Evolutionary conservation across 1,140 invertebrate genomes (phyloP), one percentile per base, ranked within the genome.

Genomic region (Bombus consobrinus): DNA sequence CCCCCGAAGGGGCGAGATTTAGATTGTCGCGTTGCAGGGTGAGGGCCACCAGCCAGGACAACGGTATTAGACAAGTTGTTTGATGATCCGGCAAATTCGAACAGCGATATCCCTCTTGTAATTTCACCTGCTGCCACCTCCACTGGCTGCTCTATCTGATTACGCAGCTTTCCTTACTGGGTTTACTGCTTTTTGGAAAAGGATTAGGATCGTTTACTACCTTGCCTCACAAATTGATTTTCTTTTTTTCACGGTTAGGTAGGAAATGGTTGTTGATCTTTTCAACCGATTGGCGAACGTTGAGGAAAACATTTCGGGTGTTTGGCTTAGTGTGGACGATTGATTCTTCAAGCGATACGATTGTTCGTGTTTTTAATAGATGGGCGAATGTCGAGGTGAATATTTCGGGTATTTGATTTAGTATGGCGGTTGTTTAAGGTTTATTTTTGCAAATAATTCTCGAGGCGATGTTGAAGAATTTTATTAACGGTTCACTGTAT

Each of bases 1-100:
- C 86, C 73, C 78, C 80, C 39, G 76, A 78, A 87, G 68, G 83
- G 86, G 75, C 80, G 85, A 92, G 89, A 93, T 93, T 91, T 91
- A 87, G 86, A 90, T 93, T 92, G 88, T 93, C 90, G 91, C 87
- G 84, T 81, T 85, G 86, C 69, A 34, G 34, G 47, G n/a, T 22
- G 39, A 69, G 43, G 47, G 13, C 34, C 15, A 62, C 8, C 34
- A 47, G 47, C 57, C 28, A 39, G 37, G 28, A 47, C 28, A 59
- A 2, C 71, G 73, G 83, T 86, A 92, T 92, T 91, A 93, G 84
- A 89, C 87, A 88, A 90, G 88, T 92, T 92, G 92, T 92, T 90
- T 92, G 84, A 91, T 85, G 90, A 91, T 88, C 83, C 90, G 82
- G 76, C 76, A 91, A 85, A 89, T 92, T 89, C 83, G 57, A 87